Percentiles rank a stretch among this genome's conserved stretches.
Conservation (phyloP, 35 echinoderm and acorn worm genomes). For the Lytechinus pictus region DNA sequence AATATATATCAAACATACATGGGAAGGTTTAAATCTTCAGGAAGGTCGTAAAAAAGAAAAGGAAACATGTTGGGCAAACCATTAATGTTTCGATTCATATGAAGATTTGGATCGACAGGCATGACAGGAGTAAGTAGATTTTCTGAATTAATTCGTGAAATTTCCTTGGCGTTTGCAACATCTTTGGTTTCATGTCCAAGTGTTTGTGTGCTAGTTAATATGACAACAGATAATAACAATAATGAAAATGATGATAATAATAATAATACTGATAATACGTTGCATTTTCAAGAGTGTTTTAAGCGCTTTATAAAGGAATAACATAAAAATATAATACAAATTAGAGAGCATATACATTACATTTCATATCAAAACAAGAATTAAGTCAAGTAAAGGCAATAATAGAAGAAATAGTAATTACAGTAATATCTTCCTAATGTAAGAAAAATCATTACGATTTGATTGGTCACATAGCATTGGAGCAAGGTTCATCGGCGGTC, state of each 20-base stretch:
- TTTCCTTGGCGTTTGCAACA: background rate
- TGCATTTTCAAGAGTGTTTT: no score
- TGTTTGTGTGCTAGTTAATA: background rate
- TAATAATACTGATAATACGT: no score
- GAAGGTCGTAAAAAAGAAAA: background rate
- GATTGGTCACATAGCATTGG: background rate
- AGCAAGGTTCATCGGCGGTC: background rate
- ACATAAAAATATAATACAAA: no score
- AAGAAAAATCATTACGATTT: no score
- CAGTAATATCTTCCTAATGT: no score
- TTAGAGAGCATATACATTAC: no score
- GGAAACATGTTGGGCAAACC: background rate
- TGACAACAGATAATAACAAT: no score
- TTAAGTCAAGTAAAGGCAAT: background rate
- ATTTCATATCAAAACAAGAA: no score
- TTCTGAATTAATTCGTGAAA: background rate
- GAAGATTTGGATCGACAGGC: background rate
- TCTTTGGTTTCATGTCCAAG: background rate
- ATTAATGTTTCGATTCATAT: background rate
- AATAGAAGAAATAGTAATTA: background rate
- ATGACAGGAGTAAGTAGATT: background rate
- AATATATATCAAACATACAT: background rate
- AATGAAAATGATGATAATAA: no score
- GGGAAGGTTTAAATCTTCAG: background rate
- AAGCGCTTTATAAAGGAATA: no score